Conservation (phyloP, 2,797 vertebrate genomes). For the Mus minutoides region DNA sequence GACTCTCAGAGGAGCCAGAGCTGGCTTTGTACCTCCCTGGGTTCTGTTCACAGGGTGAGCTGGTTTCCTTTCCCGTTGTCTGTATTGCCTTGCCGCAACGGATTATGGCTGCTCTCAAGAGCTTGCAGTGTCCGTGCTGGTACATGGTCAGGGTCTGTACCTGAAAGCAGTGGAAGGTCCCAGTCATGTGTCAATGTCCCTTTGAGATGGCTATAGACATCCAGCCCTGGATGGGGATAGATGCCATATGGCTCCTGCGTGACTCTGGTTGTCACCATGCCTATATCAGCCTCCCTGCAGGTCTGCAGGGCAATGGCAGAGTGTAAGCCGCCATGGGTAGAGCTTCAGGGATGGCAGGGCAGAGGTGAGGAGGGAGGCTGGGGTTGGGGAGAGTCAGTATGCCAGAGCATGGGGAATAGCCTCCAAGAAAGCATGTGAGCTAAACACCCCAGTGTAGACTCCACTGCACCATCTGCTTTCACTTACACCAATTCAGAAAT, state of each 20-base stretch:
- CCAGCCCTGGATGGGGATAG: neutral
- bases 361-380: neutral
- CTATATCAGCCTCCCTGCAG: neutral
- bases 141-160: neutral
- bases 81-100: neutral
- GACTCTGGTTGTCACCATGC: neutral
- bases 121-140: neutral
- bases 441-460: neutral
- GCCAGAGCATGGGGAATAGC: neutral
- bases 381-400: neutral
- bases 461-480: neutral
- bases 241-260: neutral
- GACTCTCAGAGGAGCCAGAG: neutral
- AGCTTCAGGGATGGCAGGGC: neutral
- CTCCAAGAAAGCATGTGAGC: neutral
- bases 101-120: neutral
- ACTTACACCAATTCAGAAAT: neutral
- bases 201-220: neutral
- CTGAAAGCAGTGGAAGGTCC: neutral
- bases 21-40: neutral
- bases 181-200: neutral
- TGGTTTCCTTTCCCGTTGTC: neutral
- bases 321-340: neutral
- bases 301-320: neutral
- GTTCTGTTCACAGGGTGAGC: neutral